phyloP scores from a whole-genome alignment of 1,140 invertebrate genomes.

The Ridgeia piscesae region DNA sequence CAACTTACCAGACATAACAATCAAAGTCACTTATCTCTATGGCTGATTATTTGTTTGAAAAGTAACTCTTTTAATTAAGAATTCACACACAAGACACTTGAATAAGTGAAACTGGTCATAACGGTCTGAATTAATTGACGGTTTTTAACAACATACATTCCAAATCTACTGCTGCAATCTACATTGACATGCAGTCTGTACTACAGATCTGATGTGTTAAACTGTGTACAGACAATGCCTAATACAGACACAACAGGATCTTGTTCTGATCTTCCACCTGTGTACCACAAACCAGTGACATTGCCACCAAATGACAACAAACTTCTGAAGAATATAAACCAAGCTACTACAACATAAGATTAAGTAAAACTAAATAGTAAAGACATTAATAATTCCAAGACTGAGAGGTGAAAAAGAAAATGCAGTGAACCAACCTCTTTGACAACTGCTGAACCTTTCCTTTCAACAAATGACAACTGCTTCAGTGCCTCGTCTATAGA shows the following conservation, averaged over 20 bases:
- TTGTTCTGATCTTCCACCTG: not conserved
- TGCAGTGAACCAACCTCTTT: conserved; percentile 66
- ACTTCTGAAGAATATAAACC: not conserved
- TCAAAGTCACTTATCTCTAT: too few species aligned
- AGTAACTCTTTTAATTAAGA: too few species aligned
- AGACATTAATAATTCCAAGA: not conserved
- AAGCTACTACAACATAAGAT: not conserved
- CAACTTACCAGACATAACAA: too few species aligned
- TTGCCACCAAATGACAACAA: not conserved
- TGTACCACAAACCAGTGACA: not conserved
- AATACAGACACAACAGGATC: not conserved
- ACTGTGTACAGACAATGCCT: too few species aligned
- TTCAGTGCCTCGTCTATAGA: conserved; percentile 89
- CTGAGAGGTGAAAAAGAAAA: not conserved
- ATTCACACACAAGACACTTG: not conserved
- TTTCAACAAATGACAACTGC: conserved; percentile 80
- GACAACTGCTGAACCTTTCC: conserved; percentile 79
- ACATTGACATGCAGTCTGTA: too few species aligned
- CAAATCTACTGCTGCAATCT: too few species aligned
- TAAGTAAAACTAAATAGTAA: not conserved
- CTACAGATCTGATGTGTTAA: too few species aligned
- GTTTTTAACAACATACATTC: too few species aligned
- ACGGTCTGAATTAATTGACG: too few species aligned
- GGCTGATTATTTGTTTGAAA: too few species aligned
- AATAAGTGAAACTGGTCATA: too few species aligned